These are phyloP conservation scores for Caenorhabditis panamensis DNA, from an alignment of 2,888 invertebrate genomes.

Conservation along the genomic window DNA sequence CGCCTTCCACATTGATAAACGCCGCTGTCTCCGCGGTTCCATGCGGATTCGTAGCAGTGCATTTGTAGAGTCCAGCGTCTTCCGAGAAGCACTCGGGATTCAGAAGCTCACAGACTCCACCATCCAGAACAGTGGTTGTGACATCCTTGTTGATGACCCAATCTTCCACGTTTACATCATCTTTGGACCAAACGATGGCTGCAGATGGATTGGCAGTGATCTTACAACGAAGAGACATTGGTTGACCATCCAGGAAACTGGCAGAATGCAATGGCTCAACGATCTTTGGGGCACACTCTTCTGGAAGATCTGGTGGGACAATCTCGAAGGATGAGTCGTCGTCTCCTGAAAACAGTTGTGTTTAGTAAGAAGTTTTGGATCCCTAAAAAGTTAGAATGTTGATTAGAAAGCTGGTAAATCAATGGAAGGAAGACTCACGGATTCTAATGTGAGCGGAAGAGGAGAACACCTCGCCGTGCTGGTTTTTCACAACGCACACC, in stretches of 20 bases:
- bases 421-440: constrained; percentile 61
- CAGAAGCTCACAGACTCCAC: constrained; percentile 71
- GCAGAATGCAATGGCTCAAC: constrained; percentile 71
- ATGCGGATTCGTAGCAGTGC: constrained; percentile 70
- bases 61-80: constrained; percentile 73
- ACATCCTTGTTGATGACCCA: constrained; percentile 73
- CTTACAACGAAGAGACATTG: constrained; percentile 71
- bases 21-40: constrained; percentile 74
- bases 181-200: constrained; percentile 74
- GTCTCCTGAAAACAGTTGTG: constrained; percentile 49
- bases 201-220: constrained; percentile 73
- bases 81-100: constrained; percentile 68
- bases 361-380: constrained; percentile 7
- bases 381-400: constrained; percentile 10
- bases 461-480: constrained; percentile 69
- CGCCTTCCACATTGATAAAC: constrained; percentile 69
- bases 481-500: constrained; percentile 72
- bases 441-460: constrained; percentile 65
- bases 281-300: constrained; percentile 73
- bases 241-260: constrained; percentile 69
- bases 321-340: constrained; percentile 68
- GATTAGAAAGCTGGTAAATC: constrained; percentile 4
- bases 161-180: constrained; percentile 70
- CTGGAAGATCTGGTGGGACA: constrained; percentile 71
- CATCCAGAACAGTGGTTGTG: constrained; percentile 63